Conservation (phyloP, 2,113 vertebrate genomes). For the Bubo bubo region DNA sequence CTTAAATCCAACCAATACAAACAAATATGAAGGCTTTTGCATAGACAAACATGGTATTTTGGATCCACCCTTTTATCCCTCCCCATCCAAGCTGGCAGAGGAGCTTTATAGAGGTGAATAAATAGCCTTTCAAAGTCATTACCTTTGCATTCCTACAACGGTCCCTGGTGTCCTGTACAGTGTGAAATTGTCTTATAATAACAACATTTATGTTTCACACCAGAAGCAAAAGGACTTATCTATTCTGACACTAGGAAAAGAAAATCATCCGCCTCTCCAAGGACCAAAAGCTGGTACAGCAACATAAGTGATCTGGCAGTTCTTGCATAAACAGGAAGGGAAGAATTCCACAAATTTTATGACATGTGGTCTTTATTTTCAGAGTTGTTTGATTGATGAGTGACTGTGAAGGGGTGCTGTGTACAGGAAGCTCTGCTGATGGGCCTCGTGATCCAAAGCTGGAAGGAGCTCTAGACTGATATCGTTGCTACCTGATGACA, state of each 20-base stretch:
- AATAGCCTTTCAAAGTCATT: background rate
- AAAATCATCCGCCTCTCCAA: background rate
- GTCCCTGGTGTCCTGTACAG: background rate
- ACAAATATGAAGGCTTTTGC: background rate
- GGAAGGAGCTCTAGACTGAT: slow-evolving; percentile 56
- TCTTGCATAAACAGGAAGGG: slow-evolving; percentile 63
- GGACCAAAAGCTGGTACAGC: slow-evolving; percentile 41
- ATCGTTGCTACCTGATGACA: slow-evolving; percentile 57
- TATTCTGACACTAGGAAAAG: background rate
- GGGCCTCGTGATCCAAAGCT: slow-evolving; percentile 57
- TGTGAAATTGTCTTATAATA: background rate
- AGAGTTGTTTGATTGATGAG: slow-evolving; percentile 60
- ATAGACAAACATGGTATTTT: background rate
- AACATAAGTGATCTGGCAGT: slow-evolving; percentile 62
- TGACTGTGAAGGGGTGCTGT: slow-evolving; percentile 59
- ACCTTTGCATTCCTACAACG: background rate
- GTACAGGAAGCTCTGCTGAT: slow-evolving; percentile 54
- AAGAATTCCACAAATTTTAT: slow-evolving; percentile 61
- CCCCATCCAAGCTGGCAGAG: background rate
- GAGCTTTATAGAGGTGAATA: background rate
- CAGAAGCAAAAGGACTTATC: background rate
- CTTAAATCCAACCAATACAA: background rate
- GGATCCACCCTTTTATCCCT: background rate
- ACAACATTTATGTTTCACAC: background rate
- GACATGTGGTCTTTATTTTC: slow-evolving; percentile 70